A percentile compares a stretch with the other conserved stretches of the same genome.
Conservation (phyloP, 2,113 vertebrate species). For the Neomonachus schauinslandi region DNA sequence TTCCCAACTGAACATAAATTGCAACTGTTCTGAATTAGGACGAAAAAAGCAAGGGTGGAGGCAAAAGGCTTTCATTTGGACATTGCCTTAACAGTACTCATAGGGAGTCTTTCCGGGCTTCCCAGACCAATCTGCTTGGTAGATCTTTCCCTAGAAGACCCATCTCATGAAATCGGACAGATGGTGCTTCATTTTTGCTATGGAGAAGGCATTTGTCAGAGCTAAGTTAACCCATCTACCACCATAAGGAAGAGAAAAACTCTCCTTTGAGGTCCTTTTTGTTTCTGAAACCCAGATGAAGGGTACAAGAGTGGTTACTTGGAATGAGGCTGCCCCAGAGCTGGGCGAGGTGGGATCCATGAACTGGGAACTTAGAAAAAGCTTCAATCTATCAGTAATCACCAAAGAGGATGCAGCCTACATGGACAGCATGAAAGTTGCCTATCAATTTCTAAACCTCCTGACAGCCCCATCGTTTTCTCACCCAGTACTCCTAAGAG, state of each 20-base stretch:
- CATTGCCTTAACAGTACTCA: not conserved
- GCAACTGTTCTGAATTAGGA: slow-evolving; percentile 44
- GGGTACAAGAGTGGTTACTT: not conserved
- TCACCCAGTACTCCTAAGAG: not conserved
- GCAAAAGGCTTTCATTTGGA: not conserved
- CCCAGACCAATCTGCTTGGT: not conserved
- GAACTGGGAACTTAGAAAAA: not conserved
- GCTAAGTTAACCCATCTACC: not conserved
- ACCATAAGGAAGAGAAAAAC: not conserved
- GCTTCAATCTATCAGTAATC: not conserved
- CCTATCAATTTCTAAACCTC: not conserved
- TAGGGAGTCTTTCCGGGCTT: not conserved
- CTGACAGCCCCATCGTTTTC: accelerated
- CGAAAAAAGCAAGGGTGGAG: not conserved
- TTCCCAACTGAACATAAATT: slow-evolving; percentile 4
- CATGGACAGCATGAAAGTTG: not conserved
- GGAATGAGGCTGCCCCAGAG: not conserved
- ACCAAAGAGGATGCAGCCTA: no score
- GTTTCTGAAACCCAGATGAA: not conserved
- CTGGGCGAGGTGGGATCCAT: not conserved
- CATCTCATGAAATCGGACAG: not conserved
- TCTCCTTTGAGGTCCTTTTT: not conserved
- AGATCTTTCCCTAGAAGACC: not conserved
- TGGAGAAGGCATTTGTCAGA: not conserved
- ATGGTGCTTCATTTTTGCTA: not conserved